Evolutionary conservation across 2,888 invertebrate species (phyloP).

Genomic region (Gandaritis pyraliata): DNA sequence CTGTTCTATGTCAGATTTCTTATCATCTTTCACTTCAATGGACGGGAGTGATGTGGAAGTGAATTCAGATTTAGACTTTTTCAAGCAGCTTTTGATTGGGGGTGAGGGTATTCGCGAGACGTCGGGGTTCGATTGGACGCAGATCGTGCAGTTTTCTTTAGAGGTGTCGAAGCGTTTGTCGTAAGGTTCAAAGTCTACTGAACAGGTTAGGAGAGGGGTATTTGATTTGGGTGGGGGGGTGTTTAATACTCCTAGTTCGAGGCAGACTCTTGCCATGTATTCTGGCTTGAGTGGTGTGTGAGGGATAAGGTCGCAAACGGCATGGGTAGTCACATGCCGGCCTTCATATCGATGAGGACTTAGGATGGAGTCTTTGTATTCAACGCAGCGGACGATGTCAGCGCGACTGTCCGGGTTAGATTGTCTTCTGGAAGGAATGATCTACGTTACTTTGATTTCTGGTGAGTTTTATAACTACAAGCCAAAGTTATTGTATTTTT

Average conservation of each 20-base stretch:
- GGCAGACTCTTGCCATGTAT: conserved; percentile 80
- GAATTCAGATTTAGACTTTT: conserved; percentile 62
- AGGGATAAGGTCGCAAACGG: conserved; percentile 76
- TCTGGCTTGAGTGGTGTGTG: conserved; percentile 53
- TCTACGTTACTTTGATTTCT: conserved; percentile 21
- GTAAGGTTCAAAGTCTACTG: conserved; percentile 70
- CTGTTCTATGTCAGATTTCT: conserved; percentile 68
- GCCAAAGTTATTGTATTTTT: not conserved
- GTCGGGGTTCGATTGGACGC: conserved; percentile 73
- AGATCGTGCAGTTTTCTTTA: conserved; percentile 71
- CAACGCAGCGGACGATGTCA: conserved; percentile 79
- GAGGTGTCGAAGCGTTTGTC: conserved; percentile 63
- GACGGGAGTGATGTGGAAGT: conserved; percentile 72
- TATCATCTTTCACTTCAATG: conserved; percentile 60
- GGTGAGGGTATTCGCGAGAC: conserved; percentile 69
- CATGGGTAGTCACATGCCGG: conserved; percentile 55
- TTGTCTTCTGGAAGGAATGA: conserved; percentile 45
- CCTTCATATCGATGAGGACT: conserved; percentile 59
- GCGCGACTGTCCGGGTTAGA: conserved; percentile 73
- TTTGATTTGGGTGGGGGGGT: conserved; percentile 54
- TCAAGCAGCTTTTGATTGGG: conserved; percentile 77
- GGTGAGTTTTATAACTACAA: conserved; percentile 1
- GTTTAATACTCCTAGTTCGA: conserved; percentile 79
- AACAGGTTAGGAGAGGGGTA: conserved; percentile 62
- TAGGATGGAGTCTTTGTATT: conserved; percentile 65